These are phyloP conservation scores for Eurytoma californica DNA, from an alignment of 2,888 invertebrate genomes.

Conservation along the genomic window DNA sequence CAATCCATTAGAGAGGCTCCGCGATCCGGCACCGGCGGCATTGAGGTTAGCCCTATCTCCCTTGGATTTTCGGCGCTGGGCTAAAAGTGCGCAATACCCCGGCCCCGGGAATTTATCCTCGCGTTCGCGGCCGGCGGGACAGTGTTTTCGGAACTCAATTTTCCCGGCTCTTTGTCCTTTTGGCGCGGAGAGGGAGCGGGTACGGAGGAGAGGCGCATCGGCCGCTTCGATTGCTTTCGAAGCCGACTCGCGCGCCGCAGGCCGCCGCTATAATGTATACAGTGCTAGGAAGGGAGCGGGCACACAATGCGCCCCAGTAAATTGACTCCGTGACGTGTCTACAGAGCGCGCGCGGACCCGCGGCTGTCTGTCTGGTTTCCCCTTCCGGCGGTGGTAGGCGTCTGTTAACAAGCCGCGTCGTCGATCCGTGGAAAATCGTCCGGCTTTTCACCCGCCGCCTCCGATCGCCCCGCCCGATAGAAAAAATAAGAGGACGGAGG, in stretches of 20 bases:
- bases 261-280: not conserved
- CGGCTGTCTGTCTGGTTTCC: constrained; percentile 60
- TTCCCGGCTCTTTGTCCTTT: constrained; percentile 47
- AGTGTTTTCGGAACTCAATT: constrained; percentile 48
- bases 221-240: constrained; percentile 39
- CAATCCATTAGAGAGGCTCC: too few relatives aligned
- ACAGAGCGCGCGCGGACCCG: constrained; percentile 35
- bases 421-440: constrained; percentile 35
- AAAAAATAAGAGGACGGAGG: not conserved
- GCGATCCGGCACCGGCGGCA: too few relatives aligned
- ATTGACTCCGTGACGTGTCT: constrained; percentile 60
- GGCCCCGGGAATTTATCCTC: constrained; percentile 10
- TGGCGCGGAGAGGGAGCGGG: not conserved
- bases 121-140: not conserved
- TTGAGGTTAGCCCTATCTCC: too few relatives aligned
- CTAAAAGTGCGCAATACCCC: too few relatives aligned
- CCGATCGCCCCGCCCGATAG: not conserved
- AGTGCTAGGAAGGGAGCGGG: not conserved
- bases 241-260: constrained; percentile 13
- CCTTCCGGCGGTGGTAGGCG: constrained; percentile 57
- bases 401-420: constrained; percentile 28
- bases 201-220: too few relatives aligned
- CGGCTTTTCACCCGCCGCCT: not conserved
- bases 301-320: constrained; percentile 52
- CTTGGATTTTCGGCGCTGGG: too few relatives aligned